Percentiles rank a stretch among this genome's conserved stretches.
These are phyloP conservation scores for Brevimyrus niger DNA, from an alignment of 2,113 vertebrate species.

Conservation along the genomic window DNA sequence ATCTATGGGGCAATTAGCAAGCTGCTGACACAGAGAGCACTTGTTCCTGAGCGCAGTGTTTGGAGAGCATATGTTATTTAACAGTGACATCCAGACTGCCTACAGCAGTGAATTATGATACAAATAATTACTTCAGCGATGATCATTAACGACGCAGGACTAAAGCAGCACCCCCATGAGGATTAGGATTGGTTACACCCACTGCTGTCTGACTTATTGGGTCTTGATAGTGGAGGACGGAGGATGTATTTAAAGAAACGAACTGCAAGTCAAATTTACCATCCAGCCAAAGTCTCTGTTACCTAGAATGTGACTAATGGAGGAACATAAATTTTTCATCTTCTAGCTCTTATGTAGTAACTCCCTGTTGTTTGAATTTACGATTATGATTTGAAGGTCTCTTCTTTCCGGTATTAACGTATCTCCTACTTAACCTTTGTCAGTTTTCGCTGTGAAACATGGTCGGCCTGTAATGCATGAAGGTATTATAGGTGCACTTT, in stretches of 20 bases:
- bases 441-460: not conserved
- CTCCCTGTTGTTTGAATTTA: not conserved
- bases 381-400: not conserved
- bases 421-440: not conserved
- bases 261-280: not conserved
- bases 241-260: not conserved
- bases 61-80: not conserved
- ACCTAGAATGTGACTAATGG: not conserved
- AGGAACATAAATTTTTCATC: not conserved
- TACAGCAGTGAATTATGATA: not conserved
- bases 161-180: not conserved
- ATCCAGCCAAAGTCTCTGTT: not conserved
- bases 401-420: not conserved
- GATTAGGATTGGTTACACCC: not conserved
- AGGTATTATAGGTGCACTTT: too few species aligned
- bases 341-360: not conserved
- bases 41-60: not conserved
- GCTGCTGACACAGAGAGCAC: not conserved
- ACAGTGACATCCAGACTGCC: not conserved
- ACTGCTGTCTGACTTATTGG: not conserved
- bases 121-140: not conserved
- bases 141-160: not conserved
- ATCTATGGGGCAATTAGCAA: not conserved
- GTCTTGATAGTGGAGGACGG: not conserved
- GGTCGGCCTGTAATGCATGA: not conserved